A percentile compares a stretch with the other conserved stretches of the same genome.
These are phyloP conservation scores for Melanophora roralis DNA, from an alignment of 2,888 invertebrate genomes.

Conservation along the genomic window DNA sequence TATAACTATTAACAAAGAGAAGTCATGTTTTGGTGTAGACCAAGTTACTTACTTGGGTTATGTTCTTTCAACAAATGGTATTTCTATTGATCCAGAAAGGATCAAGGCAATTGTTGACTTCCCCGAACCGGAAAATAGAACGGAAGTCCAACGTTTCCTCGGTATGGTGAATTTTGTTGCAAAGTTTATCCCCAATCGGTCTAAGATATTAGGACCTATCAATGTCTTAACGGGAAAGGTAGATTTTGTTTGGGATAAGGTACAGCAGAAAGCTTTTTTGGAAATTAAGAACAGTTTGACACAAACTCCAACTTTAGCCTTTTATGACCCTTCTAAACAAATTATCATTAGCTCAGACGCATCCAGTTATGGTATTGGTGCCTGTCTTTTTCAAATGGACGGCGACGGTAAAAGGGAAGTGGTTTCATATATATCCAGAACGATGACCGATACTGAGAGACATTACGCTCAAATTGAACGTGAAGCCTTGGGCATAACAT, in stretches of 20 bases:
- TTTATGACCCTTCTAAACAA: slow-evolving; percentile 24
- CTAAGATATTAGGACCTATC: slow-evolving; percentile 22
- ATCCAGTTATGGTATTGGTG: slow-evolving; percentile 35
- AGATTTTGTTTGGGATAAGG: slow-evolving; percentile 29
- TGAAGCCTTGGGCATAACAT: slow-evolving; percentile 26
- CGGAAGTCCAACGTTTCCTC: slow-evolving; percentile 13
- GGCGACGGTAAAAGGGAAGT: neutral
- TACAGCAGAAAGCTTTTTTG: slow-evolving; percentile 32
- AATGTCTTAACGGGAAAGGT: slow-evolving; percentile 30
- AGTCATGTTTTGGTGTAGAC: slow-evolving; percentile 29
- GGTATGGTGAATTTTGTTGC: slow-evolving; percentile 40
- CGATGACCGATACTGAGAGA: too few species aligned
- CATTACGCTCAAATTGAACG: too few species aligned
- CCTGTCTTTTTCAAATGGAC: slow-evolving; percentile 20
- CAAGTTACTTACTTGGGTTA: slow-evolving; percentile 24
- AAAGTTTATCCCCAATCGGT: slow-evolving; percentile 20
- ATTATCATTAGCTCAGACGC: slow-evolving; percentile 29
- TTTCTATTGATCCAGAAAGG: slow-evolving; percentile 21
- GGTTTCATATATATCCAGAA: slow-evolving; percentile 28
- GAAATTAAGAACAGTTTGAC: slow-evolving; percentile 8
- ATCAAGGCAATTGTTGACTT: slow-evolving; percentile 21
- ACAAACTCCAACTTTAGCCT: slow-evolving; percentile 17
- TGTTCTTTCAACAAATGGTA: slow-evolving; percentile 15
- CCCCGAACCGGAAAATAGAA: slow-evolving; percentile 25
- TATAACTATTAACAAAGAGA: slow-evolving; percentile 31